Percentiles rank a stretch among this genome's conserved stretches.
phyloP scores from a whole-genome alignment of 1,140 invertebrate genomes.

The Drosophila littoralis region DNA sequence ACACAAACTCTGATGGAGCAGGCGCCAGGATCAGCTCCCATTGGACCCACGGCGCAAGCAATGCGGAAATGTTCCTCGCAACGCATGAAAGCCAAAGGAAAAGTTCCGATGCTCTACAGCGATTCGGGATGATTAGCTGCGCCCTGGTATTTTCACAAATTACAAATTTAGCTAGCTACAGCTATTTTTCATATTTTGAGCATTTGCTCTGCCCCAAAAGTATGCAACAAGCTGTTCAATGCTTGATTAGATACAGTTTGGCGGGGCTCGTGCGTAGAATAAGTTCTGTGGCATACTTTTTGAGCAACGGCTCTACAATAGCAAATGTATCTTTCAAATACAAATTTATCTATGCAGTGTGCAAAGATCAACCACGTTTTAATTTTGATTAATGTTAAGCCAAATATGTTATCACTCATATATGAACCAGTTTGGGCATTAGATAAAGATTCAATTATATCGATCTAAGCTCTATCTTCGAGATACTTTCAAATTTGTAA shows the following conservation, averaged over 20 bases:
- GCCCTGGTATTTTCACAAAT: not conserved
- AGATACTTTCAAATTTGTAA: too few relatives aligned
- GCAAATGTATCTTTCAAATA: not conserved
- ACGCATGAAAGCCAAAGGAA: conserved; percentile 18
- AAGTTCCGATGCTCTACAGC: conserved; percentile 29
- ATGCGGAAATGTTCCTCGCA: conserved; percentile 34
- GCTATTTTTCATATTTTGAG: not conserved
- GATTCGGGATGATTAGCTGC: conserved; percentile 7
- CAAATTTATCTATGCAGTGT: not conserved
- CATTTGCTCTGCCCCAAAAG: conserved; percentile 32
- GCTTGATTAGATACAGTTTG: not conserved
- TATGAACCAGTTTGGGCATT: too few relatives aligned
- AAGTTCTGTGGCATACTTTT: conserved; percentile 35
- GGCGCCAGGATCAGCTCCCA: conserved; percentile 16
- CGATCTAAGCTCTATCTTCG: too few relatives aligned
- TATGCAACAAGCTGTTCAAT: conserved; percentile 14
- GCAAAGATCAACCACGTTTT: too few relatives aligned
- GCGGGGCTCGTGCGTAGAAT: not conserved
- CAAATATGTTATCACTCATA: too few relatives aligned
- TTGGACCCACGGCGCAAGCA: conserved; percentile 12
- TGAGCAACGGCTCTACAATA: not conserved
- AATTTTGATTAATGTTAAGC: too few relatives aligned
- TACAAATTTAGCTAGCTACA: not conserved
- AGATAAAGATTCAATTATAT: too few relatives aligned
- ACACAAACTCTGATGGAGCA: not conserved